phyloP scores from a whole-genome alignment of 2,888 invertebrate genomes.

The Tribolium freemani region DNA sequence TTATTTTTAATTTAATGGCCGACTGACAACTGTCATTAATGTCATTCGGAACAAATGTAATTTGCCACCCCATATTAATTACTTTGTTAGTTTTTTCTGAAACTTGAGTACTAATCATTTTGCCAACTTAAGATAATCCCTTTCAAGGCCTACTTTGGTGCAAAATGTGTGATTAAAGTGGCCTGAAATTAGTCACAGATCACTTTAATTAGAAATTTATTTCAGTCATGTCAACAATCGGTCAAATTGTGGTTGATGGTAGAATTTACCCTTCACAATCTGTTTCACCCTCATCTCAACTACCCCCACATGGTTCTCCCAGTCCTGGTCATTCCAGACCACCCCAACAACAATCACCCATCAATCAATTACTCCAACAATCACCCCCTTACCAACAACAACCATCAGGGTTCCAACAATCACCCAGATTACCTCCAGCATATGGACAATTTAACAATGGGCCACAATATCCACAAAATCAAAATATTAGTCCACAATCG shows the following conservation, averaged over 20 bases:
- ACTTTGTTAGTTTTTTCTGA: no score
- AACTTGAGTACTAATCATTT: no score
- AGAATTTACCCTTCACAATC: constrained; percentile 77
- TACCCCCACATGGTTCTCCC: constrained; percentile 58
- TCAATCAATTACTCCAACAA: constrained; percentile 56
- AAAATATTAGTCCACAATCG: constrained; percentile 53
- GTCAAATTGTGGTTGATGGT: constrained; percentile 87
- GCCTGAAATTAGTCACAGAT: no score
- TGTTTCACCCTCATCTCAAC: constrained; percentile 61
- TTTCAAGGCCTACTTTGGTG: no score
- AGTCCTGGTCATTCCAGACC: constrained; percentile 64
- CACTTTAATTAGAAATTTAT: constrained; percentile 21
- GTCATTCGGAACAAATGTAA: no score
- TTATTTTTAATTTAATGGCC: neutral
- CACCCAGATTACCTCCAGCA: constrained; percentile 40
- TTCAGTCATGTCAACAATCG: constrained; percentile 82
- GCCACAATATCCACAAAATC: constrained; percentile 33
- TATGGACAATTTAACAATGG: constrained; percentile 24
- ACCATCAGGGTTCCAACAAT: constrained; percentile 59
- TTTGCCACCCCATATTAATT: no score
- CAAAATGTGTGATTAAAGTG: no score
- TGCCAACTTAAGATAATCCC: no score
- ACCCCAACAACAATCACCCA: constrained; percentile 65
- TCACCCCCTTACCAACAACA: constrained; percentile 49
- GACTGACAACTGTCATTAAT: no score